Evolutionary conservation across 2,888 invertebrate genomes (phyloP), one percentile per base, ranked within the genome.

Genomic region (Gymnosoma rotundatum): DNA sequence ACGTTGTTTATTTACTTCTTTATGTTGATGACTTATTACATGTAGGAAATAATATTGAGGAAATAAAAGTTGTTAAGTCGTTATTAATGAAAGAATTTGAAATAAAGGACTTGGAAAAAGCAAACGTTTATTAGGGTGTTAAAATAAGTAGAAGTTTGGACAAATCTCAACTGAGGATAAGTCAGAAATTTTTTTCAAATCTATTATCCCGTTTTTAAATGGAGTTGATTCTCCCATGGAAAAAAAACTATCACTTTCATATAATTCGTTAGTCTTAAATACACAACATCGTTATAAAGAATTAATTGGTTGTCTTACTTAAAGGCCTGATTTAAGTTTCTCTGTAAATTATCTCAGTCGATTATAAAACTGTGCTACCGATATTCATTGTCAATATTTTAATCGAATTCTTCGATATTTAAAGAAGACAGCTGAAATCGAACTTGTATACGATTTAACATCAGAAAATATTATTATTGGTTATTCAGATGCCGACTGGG

Each of bases 401-500:
- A 38, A 5, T 2, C 38, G 38, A 9, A 38, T 38, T 38, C 38
- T 38, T 38, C 2, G 38, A 38, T 36, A 60, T 60, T 32, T 60
- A 20, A 60, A 25, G 25, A 25, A 25, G 25, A 25, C 25, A 25
- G 4, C 25, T 25, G 4, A 25, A 25, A 25, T 25, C 25, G 25
- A 25, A 25, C 25, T 25, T 4, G 25, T 25, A 25, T 25, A 25
- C 25, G 25, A 25, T 25, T 36, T 38, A 61, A 20, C 18, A 38
- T 18, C 18, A 18, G 38, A 61, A 8, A 12, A 38, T 18, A 6
- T 18, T 38, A 18, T 61, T 20, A 38, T 20, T n/a, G 61, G 61
- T 20, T 38, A 36, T 61, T 61, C 61, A 38, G 61, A 61, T 61
- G 36, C 61, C 20, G 61, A 61, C 12, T 61, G 38, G 61, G 61